Evolutionary conservation across 2,113 vertebrate genomes (phyloP).

Genomic region (Polyodon spathula): DNA sequence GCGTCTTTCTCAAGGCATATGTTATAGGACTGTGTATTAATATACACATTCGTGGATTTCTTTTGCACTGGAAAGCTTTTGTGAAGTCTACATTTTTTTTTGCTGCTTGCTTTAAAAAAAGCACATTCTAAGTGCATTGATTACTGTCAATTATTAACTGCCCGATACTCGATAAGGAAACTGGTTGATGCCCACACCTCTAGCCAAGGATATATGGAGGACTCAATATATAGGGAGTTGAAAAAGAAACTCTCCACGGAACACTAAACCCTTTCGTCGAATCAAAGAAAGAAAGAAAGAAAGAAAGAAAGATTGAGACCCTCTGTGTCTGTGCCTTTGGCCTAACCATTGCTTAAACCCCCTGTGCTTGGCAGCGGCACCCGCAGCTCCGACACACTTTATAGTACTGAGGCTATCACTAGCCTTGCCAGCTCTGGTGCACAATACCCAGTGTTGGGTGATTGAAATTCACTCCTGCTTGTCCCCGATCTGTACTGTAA

Average conservation of each 20-base stretch:
- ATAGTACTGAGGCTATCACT: slow-evolving; percentile 24
- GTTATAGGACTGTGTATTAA: too few species aligned
- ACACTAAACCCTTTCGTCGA: neutral
- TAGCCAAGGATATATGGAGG: slow-evolving; percentile 11
- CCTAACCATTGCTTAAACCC: neutral
- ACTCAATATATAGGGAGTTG: neutral
- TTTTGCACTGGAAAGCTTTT: too few species aligned
- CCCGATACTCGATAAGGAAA: too few species aligned
- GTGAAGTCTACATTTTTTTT: too few species aligned
- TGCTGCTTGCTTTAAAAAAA: too few species aligned
- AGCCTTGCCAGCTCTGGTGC: slow-evolving; percentile 38
- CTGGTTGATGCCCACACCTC: too few species aligned
- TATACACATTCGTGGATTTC: too few species aligned
- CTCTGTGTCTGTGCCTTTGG: slow-evolving; percentile 2
- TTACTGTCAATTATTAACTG: neutral
- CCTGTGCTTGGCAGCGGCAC: neutral
- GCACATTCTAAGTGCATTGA: neutral
- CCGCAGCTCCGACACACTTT: neutral
- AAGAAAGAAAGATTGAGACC: slow-evolving; percentile 18
- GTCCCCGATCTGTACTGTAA: slow-evolving; percentile 54
- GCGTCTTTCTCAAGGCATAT: too few species aligned
- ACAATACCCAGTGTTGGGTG: slow-evolving; percentile 54
- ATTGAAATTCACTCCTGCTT: slow-evolving; percentile 51
- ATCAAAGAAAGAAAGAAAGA: slow-evolving; percentile 5
- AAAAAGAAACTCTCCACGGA: neutral